These are phyloP conservation scores for Philotrypesis tridentata DNA, from an alignment of 1,140 invertebrate genomes.

Conservation along the genomic window DNA sequence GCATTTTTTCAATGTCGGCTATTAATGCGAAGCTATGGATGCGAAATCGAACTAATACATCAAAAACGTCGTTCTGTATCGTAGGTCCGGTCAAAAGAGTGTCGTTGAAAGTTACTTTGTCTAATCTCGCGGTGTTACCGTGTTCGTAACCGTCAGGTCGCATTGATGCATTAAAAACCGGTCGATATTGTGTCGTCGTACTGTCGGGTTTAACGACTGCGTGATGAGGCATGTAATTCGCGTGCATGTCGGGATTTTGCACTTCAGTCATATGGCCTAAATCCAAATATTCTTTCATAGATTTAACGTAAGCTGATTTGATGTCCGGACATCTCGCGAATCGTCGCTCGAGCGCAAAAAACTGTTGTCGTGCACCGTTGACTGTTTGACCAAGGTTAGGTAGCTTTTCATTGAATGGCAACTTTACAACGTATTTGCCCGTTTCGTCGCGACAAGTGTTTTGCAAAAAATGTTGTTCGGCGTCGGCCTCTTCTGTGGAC, in stretches of 20 bases:
- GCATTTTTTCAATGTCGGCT: not conserved
- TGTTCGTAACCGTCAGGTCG: not conserved
- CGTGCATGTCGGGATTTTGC: not conserved
- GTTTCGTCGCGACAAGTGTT: not conserved
- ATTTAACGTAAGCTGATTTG: not conserved
- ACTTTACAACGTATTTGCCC: not conserved
- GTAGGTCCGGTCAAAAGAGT: not conserved
- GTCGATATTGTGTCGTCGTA: not conserved
- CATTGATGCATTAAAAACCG: not conserved
- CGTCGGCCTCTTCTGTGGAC: not conserved
- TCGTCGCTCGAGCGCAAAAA: not conserved
- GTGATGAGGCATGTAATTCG: not conserved
- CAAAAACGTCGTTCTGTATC: not conserved
- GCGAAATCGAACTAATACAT: not conserved
- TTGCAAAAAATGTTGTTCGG: conserved; percentile 1
- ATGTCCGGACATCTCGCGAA: not conserved
- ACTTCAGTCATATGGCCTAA: not conserved
- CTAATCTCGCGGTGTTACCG: not conserved
- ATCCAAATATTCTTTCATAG: not conserved
- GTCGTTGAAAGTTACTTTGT: not conserved
- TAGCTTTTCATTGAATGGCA: not conserved
- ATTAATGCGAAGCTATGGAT: not conserved
- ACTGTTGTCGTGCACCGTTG: not conserved
- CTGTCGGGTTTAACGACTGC: not conserved
- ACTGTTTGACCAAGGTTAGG: not conserved